Evolutionary conservation across 2,888 invertebrate species (phyloP), one percentile per base, ranked within the genome.

Genomic region (Nipponacmea schrenckii): DNA sequence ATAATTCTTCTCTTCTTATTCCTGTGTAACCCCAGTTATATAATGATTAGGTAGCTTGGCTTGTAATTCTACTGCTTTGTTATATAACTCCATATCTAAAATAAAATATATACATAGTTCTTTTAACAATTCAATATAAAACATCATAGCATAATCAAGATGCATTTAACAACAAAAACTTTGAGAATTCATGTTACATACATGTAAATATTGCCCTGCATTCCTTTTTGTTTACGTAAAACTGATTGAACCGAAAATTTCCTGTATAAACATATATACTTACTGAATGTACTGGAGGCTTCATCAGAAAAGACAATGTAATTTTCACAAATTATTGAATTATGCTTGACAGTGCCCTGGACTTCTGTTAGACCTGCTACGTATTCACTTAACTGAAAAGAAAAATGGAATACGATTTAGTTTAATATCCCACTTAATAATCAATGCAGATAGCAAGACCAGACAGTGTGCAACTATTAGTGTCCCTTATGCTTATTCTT

Each of bases 351-450:
- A 44, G 75, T 72, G 14, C 83, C 84, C 69, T 82, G 80, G 8
- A 84, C 83, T 68, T 84, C 84, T 27, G 81, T 82, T 65, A 84
- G 70, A 10, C 82, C 83, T 39, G 79, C 70, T 48, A 84, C 81
- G 74, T 82, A 81, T 64, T 84, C 82, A 71, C 73, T 82, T 67
- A 84, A 67, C 84, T 84, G 76, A 64, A 80, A 79, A 44, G 24
- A 64, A 46, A 17, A 64, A 63, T 20, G 12, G 39, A 48, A 31
- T 31, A 31, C 2, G 7, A 31, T 31, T 4, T 31, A 31, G 26
- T 17, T 8, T 15, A 27, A 20, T 14, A n/a, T 56, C 5, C 20
- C 17, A n/a, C n/a, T 24, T 5, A 31, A 56, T 27, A 24, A 48
- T 15, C n/a, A 31, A 31, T 31, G 31, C 31, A 31, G 31, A 31